A percentile compares a stretch with the other conserved stretches of the same genome.
Evolutionary conservation across 2,888 invertebrate genomes (phyloP).

Genomic region (Raillietiella orientalis): DNA sequence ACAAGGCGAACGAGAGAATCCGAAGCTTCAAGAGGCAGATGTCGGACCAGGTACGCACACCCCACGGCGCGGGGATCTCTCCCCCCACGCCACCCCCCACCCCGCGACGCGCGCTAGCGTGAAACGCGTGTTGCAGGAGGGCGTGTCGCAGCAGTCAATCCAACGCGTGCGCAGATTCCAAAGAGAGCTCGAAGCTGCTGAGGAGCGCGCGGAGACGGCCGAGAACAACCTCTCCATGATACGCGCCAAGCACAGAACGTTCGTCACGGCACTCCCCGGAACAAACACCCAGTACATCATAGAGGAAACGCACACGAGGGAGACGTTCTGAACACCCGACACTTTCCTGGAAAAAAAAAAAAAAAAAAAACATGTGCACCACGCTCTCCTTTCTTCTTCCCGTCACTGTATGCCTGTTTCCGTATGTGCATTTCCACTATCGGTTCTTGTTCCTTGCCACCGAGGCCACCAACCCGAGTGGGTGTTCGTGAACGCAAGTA

Average conservation of each 20-base stretch:
- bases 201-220: conserved; percentile 78
- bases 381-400: too few species aligned
- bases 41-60: conserved; percentile 40
- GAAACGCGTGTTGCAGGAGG: conserved; percentile 48
- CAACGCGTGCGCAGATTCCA: conserved; percentile 93
- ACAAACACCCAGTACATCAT: conserved; percentile 9
- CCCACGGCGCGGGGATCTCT: too few species aligned
- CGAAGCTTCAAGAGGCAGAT: conserved; percentile 84
- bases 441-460: too few species aligned
- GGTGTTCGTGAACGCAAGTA: too few species aligned
- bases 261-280: conserved; percentile 72
- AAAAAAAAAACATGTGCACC: too few species aligned
- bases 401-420: too few species aligned
- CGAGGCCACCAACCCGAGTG: too few species aligned
- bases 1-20: conserved; percentile 57
- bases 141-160: conserved; percentile 62
- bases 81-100: too few species aligned
- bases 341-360: too few species aligned
- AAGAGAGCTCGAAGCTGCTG: conserved; percentile 84
- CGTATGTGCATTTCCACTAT: too few species aligned
- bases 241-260: conserved; percentile 92
- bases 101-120: too few species aligned
- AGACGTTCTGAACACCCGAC: too few species aligned
- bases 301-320: conserved; percentile 8
- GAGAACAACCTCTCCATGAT: conserved; percentile 79